A percentile compares a stretch with the other conserved stretches of the same genome.
Evolutionary conservation across 2,888 invertebrate genomes (phyloP).

Genomic region (Hirtodrosophila histrioides): DNA sequence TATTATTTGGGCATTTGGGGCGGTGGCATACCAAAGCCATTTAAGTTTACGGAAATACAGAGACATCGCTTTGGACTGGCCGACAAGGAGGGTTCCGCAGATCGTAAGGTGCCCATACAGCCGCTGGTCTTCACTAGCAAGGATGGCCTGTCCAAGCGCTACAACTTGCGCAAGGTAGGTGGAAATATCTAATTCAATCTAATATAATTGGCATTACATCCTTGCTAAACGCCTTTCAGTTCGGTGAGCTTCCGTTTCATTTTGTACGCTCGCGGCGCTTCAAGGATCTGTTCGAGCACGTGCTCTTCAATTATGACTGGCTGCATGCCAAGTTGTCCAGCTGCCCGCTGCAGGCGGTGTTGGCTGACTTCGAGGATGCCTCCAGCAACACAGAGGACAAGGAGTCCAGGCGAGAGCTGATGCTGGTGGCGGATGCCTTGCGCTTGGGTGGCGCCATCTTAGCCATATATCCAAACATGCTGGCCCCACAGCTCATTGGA

Average conservation of each 20-base stretch:
- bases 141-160: conserved; percentile 94
- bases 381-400: conserved; percentile 92
- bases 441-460: conserved; percentile 97
- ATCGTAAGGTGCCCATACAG: conserved; percentile 97
- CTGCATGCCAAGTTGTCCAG: conserved; percentile 97
- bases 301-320: conserved; percentile 99
- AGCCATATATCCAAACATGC: conserved; percentile 96
- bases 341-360: conserved; percentile 96
- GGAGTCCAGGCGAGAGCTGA: conserved; percentile 90
- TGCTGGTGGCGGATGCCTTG: conserved; percentile 96
- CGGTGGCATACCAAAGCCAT: conserved; percentile 96
- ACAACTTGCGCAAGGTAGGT: conserved; percentile 95
- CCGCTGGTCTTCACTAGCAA: conserved; percentile 95
- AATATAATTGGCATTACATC: too few species aligned
- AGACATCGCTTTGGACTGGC: conserved; percentile 89
- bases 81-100: conserved; percentile 95
- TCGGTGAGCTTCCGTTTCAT: conserved; percentile 97
- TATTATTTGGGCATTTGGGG: conserved; percentile 99
- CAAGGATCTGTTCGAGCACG: conserved; percentile 94
- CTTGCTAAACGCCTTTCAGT: conserved; percentile 85
- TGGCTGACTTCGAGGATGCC: conserved; percentile 98
- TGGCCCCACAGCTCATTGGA: conserved; percentile 96
- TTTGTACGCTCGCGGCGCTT: conserved; percentile 95
- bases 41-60: conserved; percentile 98
- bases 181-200: fast-evolving